Conservation (phyloP, 2,888 invertebrate species). For the Eristalis intricaria region DNA sequence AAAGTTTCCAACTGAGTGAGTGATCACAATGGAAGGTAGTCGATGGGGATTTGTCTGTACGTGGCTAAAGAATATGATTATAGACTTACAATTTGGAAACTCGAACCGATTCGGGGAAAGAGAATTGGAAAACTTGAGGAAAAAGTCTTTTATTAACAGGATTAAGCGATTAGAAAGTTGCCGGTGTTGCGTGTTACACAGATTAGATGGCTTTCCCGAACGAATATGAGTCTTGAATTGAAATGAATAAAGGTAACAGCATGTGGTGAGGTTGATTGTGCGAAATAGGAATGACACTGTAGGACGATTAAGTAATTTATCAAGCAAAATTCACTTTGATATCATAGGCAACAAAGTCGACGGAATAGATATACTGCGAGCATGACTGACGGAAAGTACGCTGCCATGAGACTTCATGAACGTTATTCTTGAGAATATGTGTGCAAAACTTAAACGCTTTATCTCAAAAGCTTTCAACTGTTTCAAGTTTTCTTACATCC, state of each 20-base stretch:
- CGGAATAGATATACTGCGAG: too few species aligned
- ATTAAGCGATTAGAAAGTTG: slow-evolving; percentile 64
- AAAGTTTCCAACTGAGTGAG: slow-evolving; percentile 62
- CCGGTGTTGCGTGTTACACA: slow-evolving; percentile 60
- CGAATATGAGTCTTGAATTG: slow-evolving; percentile 28
- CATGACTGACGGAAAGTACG: too few species aligned
- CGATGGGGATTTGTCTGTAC: slow-evolving; percentile 10
- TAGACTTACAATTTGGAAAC: slow-evolving; percentile 21
- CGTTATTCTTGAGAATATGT: too few species aligned
- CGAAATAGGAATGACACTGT: slow-evolving; percentile 20
- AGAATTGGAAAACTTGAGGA: not conserved
- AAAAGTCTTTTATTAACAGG: slow-evolving; percentile 49
- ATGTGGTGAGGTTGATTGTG: not conserved
- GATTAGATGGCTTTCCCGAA: slow-evolving; percentile 23
- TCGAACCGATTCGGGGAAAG: not conserved
- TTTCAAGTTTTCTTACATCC: too few species aligned
- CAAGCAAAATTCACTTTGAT: too few species aligned
- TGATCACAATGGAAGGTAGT: slow-evolving; percentile 40
- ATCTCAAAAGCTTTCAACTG: too few species aligned
- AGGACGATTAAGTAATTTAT: slow-evolving; percentile 12
- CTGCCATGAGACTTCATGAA: too few species aligned
- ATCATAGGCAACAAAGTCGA: too few species aligned
- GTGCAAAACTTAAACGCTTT: too few species aligned
- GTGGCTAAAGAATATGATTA: slow-evolving; percentile 45
- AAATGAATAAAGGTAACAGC: slow-evolving; percentile 24